Evolutionary conservation across 2,888 invertebrate species (phyloP).

Genomic region (Sinhomidia bicolor): DNA sequence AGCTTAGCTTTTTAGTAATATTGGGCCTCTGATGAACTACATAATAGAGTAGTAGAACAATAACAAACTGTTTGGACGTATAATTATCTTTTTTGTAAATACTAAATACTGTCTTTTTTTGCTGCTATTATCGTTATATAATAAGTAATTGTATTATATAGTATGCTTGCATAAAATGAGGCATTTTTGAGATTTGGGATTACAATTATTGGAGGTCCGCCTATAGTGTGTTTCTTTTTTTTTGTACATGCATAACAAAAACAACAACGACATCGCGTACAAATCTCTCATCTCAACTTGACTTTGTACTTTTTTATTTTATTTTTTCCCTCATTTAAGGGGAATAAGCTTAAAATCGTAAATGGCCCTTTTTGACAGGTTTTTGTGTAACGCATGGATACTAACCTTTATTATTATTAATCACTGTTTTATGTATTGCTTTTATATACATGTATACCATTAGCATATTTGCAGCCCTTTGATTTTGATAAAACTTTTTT

Average conservation of each 20-base stretch:
- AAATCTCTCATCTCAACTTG: conserved; percentile 40
- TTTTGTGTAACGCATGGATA: neutral
- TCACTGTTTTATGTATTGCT: conserved; percentile 27
- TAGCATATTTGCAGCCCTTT: no score
- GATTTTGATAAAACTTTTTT: neutral
- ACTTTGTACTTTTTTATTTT: conserved; percentile 59
- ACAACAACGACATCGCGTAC: neutral
- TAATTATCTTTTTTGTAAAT: neutral
- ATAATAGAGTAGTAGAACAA: neutral
- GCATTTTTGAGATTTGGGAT: neutral
- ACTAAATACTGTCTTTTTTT: neutral
- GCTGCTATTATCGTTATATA: neutral
- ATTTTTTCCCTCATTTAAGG: neutral
- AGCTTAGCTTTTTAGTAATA: neutral
- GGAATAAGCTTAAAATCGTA: neutral
- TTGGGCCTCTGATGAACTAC: neutral
- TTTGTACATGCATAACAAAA: neutral
- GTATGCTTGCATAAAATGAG: neutral
- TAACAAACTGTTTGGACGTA: neutral
- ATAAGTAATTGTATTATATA: conserved; percentile 8
- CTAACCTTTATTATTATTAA: conserved; percentile 9
- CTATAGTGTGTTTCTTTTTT: conserved; percentile 5
- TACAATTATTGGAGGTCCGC: no score
- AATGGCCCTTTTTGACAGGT: conserved; percentile 22
- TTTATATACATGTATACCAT: no score